Base-by-base conservation (phyloP, 1,140 invertebrate species). In the Odontomachus brunneus region DNA sequence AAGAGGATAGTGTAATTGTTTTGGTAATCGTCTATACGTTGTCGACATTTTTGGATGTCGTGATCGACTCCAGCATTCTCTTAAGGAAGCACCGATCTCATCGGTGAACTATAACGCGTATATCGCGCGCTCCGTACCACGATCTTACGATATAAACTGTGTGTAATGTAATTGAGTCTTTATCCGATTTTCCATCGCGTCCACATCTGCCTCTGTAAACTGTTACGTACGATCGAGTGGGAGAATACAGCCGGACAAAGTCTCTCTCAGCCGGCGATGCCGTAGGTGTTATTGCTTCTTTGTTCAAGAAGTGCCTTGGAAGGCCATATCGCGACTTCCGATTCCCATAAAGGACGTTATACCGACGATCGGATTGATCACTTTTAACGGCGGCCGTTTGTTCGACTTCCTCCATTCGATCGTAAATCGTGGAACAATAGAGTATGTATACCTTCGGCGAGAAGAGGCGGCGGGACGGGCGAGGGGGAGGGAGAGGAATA, bases 391-490 rank as follows among this genome's bases (percentile, higher is more conserved):
- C 53, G 44, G n/a, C 74, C 11, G 44, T 65, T 69, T 74, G 19
- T 62, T 51, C 80, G 72, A 57, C 48, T 49, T 55, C 0, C 66
- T 55, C 67, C 65, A 53, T 59, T 63, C 55, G 75, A 76, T 87
- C 82, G 85, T 87, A 88, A 87, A 88, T 88, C 86, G 82, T 49
- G 19, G 57, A 84, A 87, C 82, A 88, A 88, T 84, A 84, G 85
- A 72, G 33, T 69, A 69, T 44, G 75, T 55, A 63, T 75, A 83
- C n/a, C 60, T 65, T 66, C 24, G 15, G 26, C 53, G 76, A 62
- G 15, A 5, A 24, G 4, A 55, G 15, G 15, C 22, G 69, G 44
- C 49, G 24, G 24, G 24, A 14, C 5, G 29, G 60, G 24, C 3
- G 17, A 33, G 60, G 76, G 49, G 24, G 4, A n/a, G n/a, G n/a